Base-by-base conservation (phyloP, 92 coral and sea anemone species). In the Palythoa grandiflora region DNA sequence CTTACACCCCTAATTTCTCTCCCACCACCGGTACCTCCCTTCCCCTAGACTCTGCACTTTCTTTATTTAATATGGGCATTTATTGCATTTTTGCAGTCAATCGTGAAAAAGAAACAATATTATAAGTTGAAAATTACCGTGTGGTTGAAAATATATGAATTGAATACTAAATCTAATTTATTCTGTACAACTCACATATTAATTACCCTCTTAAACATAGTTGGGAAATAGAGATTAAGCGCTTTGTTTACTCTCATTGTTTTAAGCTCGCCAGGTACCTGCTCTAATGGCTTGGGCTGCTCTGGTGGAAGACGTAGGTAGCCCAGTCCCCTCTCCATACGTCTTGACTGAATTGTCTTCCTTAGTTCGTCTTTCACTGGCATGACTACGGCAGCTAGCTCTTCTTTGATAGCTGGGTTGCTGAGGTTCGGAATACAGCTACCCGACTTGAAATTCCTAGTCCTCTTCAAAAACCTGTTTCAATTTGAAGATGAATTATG, bases 301-400 rank as follows among this genome's bases (percentile, higher is more conserved):
- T 50, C 68, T 59, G 73, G 88, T 44, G 87, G n/a, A 36, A 80
- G 60, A 9, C 80, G 60, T 11, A 90, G 50, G 39, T 60, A 63
- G 11, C 73, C 87, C 68, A 87, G 90, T 48, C 93, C 93, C 10
- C 84, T 53, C 11, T 84, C 88, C 16, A 59, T n/a, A 59, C 93
- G 66, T 63, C 88, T 57, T 21, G 52, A 53, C 80, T 90, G 90
- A 65, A 90, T 90, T 3, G 84, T 75, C 6, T 87, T 73, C 14
- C 91, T 75, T 10, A 91, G 78, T 37, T 91, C 77, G 48, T 91
- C 93, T 74, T 91, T 91, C 2, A 76, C 80, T 0, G 91, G 85
- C 93, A 90, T 90, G 36, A 36, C 77, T 59, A 15, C 28, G 0
- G 78, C 17, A 39, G 83, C 20, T 70, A 9, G 8, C 11, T 35